phyloP scores from a whole-genome alignment of 2,797 vertebrate species.

The Synaphobranchus kaupii region DNA sequence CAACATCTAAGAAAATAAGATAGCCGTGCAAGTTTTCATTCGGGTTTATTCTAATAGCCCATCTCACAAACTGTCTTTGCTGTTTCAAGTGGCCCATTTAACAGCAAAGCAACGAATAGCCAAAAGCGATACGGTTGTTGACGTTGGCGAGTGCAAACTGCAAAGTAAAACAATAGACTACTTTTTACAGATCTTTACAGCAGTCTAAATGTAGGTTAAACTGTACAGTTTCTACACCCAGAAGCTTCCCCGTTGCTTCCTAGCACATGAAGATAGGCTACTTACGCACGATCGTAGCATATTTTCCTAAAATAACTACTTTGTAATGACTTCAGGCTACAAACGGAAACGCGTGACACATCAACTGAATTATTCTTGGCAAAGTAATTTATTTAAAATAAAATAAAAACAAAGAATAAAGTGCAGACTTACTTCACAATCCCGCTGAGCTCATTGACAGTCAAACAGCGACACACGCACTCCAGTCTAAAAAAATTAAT shows the following conservation, averaged over 20 bases:
- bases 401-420: not conserved
- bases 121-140: not conserved
- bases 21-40: not conserved
- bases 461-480: not conserved
- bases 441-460: not conserved
- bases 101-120: too few relatives aligned
- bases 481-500: not conserved
- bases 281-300: not conserved
- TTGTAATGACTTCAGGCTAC: too few relatives aligned
- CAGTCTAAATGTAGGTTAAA: not conserved
- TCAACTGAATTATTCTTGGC: too few relatives aligned
- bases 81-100: too few relatives aligned
- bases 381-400: not conserved
- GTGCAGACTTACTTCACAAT: not conserved
- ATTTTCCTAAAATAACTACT: too few relatives aligned
- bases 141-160: not conserved
- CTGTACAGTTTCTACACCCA: not conserved
- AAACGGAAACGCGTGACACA: too few relatives aligned
- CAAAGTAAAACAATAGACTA: not conserved
- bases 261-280: not conserved
- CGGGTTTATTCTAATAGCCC: too few relatives aligned
- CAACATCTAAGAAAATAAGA: slow-evolving; percentile 36
- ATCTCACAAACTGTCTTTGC: too few relatives aligned
- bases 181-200: not conserved
- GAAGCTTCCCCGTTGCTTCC: not conserved